Evolutionary conservation across 2,113 vertebrate genomes (phyloP).

Genomic region (Acrocephalus arundinaceus): DNA sequence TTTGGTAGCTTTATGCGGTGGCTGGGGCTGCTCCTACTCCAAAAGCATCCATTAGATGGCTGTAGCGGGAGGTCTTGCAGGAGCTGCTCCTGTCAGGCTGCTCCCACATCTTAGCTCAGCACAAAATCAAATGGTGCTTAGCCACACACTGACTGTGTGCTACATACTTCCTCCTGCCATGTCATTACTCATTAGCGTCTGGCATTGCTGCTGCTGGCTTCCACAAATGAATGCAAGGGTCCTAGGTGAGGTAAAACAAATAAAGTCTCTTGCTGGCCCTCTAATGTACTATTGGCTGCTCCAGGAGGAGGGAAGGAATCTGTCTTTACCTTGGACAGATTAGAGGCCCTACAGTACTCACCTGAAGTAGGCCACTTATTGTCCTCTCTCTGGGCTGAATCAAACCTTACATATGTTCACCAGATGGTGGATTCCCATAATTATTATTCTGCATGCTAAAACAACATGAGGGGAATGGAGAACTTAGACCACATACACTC

Average conservation of each 20-base stretch:
- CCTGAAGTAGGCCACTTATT: constrained; percentile 1
- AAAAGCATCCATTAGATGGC: neutral
- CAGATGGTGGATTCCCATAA: constrained; percentile 14
- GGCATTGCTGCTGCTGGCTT: neutral
- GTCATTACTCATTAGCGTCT: constrained; percentile 25
- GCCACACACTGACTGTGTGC: neutral
- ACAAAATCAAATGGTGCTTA: neutral
- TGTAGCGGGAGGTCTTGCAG: neutral
- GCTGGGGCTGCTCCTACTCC: neutral
- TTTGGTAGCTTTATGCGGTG: neutral
- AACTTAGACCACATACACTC: neutral
- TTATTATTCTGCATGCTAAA: neutral
- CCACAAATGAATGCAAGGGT: neutral
- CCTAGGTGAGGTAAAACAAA: constrained; percentile 27
- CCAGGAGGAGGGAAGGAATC: constrained; percentile 11
- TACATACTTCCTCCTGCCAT: constrained; percentile 26
- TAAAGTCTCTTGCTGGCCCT: neutral
- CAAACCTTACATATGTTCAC: constrained; percentile 12
- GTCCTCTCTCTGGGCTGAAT: neutral
- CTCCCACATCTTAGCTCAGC: neutral
- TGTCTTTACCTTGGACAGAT: neutral
- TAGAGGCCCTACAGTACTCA: neutral
- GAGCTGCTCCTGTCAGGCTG: rapidly evolving
- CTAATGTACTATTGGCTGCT: neutral
- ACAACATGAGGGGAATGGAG: neutral